These are phyloP conservation scores for Dipodomys spectabilis DNA, from an alignment of 2,113 vertebrate genomes.

Conservation along the genomic window DNA sequence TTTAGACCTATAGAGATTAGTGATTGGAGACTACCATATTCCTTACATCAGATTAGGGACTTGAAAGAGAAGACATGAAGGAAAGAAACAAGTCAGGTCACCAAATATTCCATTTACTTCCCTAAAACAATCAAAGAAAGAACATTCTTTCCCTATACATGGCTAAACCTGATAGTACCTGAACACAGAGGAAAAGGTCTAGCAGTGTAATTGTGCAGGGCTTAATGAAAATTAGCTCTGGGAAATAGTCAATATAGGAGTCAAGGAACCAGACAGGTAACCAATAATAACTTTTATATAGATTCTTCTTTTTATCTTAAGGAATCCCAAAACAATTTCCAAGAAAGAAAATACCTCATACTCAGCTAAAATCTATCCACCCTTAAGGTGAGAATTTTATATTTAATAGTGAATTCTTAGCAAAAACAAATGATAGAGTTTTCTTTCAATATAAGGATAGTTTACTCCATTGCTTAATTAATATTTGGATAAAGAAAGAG, in stretches of 20 bases:
- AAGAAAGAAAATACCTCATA: conserved; percentile 39
- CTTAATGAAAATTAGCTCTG: conserved; percentile 70
- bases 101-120: conserved; percentile 67
- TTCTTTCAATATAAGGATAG: conserved; percentile 23
- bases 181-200: neutral
- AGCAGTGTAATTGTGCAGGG: neutral
- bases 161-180: conserved; percentile 46
- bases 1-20: conserved; percentile 74
- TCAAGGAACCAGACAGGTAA: conserved; percentile 68
- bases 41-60: conserved; percentile 77
- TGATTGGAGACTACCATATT: conserved; percentile 66
- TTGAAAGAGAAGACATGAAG: conserved; percentile 70
- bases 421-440: conserved; percentile 35
- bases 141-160: neutral
- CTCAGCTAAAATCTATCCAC: conserved; percentile 44
- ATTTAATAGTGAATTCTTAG: conserved; percentile 58
- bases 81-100: conserved; percentile 35
- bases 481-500: neutral
- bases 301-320: conserved; percentile 60
- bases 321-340: conserved; percentile 60
- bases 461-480: conserved; percentile 16
- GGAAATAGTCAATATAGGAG: conserved; percentile 69
- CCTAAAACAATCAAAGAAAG: conserved; percentile 59
- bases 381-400: conserved; percentile 31
- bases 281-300: conserved; percentile 71